phyloP scores from a whole-genome alignment of 2,888 invertebrate species.

The Lasioglossum oenotherae region DNA sequence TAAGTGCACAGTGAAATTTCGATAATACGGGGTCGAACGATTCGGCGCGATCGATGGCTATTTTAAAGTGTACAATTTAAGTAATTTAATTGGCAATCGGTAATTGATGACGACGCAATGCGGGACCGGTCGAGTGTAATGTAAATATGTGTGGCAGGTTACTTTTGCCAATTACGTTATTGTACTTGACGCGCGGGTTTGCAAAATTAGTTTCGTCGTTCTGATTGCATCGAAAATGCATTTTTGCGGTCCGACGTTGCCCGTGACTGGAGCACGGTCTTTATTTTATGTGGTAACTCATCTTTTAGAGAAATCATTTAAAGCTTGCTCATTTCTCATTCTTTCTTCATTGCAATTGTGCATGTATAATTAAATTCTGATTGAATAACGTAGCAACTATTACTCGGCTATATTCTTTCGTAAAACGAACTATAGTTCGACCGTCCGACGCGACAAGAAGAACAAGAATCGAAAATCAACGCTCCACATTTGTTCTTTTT shows the following conservation, averaged over 20 bases:
- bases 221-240: not conserved
- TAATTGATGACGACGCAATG: not conserved
- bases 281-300: not conserved
- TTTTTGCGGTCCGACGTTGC: not conserved
- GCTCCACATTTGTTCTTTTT: not conserved
- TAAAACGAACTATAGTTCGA: no score
- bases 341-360: not conserved
- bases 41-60: not conserved
- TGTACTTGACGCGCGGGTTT: not conserved
- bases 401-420: no score
- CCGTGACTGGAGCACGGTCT: not conserved
- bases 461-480: not conserved
- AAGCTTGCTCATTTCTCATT: not conserved
- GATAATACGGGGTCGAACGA: not conserved
- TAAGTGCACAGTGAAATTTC: not conserved
- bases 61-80: not conserved
- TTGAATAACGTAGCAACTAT: no score
- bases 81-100: not conserved
- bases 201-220: not conserved
- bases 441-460: not conserved
- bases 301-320: not conserved
- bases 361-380: not conserved
- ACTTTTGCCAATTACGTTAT: conserved; percentile 8
- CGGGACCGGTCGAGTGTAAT: not conserved
- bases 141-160: not conserved